These are phyloP conservation scores for Scaptomyza reducta DNA, from an alignment of 2,888 invertebrate genomes.

Conservation along the genomic window DNA sequence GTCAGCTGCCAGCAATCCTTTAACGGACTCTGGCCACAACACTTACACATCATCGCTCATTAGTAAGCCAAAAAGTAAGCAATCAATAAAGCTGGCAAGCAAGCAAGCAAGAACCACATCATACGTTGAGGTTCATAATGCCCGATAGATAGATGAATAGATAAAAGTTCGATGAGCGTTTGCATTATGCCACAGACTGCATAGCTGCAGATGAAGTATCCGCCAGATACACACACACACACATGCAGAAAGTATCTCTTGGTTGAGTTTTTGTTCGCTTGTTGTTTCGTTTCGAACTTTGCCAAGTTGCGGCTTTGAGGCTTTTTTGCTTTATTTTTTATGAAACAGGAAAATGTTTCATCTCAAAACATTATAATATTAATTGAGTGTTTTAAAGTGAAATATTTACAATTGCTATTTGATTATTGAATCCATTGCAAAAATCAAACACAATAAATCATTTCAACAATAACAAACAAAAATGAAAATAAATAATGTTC, in stretches of 20 bases:
- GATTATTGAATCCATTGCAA: constrained; percentile 21
- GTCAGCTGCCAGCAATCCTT: constrained; percentile 11
- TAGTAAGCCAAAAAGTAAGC: constrained; percentile 56
- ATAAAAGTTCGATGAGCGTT: constrained; percentile 42
- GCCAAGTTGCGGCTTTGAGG: not conserved
- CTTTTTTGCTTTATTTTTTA: not conserved
- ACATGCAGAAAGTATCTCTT: constrained; percentile 16
- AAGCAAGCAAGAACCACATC: constrained; percentile 8
- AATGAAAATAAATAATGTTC: constrained; percentile 26
- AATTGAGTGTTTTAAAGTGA: constrained; percentile 32
- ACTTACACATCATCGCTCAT: constrained; percentile 60
- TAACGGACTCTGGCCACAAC: constrained; percentile 12
- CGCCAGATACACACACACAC: constrained; percentile 36
- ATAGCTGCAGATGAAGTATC: constrained; percentile 36
- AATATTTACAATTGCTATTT: constrained; percentile 11
- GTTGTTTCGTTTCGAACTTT: not conserved
- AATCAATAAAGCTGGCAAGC: constrained; percentile 50
- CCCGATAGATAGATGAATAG: constrained; percentile 14
- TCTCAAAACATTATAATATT: constrained; percentile 23
- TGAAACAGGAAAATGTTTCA: constrained; percentile 8
- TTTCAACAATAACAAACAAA: not conserved
- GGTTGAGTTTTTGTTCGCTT: constrained; percentile 12
- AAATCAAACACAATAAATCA: constrained; percentile 20
- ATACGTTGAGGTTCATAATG: constrained; percentile 44
- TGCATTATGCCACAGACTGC: constrained; percentile 38